These are phyloP conservation scores for Rhaphigaster nebulosa DNA, from an alignment of 2,888 invertebrate genomes.

Conservation along the genomic window DNA sequence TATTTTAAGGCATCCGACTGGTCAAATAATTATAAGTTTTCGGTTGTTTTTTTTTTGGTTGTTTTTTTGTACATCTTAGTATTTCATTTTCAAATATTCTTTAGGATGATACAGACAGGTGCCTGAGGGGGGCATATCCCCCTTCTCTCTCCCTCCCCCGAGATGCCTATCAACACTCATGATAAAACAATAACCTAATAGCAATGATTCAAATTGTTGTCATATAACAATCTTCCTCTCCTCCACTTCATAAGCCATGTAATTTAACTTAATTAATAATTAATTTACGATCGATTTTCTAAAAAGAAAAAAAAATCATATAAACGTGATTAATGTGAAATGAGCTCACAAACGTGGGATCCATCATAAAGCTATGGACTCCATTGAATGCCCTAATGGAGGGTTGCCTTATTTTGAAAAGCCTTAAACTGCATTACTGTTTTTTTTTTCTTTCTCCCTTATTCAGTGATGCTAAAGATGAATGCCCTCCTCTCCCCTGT, in stretches of 20 bases:
- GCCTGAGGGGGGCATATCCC: too few species aligned
- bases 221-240: neutral
- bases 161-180: too few species aligned
- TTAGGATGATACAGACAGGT: too few species aligned
- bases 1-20: too few species aligned
- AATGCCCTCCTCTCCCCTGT: neutral
- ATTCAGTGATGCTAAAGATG: conserved; percentile 15
- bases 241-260: neutral
- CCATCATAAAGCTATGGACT: conserved; percentile 13
- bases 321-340: conserved; percentile 1
- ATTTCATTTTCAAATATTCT: too few species aligned
- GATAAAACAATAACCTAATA: too few species aligned
- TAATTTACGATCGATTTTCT: neutral
- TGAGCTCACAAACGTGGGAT: neutral
- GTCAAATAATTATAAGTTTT: too few species aligned
- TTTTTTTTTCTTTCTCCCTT: conserved; percentile 23
- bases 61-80: too few species aligned
- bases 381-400: conserved; percentile 20
- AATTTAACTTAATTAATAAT: too few species aligned
- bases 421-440: conserved; percentile 38
- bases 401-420: conserved; percentile 30
- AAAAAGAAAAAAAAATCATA: neutral
- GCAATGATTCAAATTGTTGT: too few species aligned
- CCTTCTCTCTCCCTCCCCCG: too few species aligned
- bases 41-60: too few species aligned